These are phyloP conservation scores for Muscicapa comitata DNA, from an alignment of 2,797 vertebrate species.

Conservation along the genomic window DNA sequence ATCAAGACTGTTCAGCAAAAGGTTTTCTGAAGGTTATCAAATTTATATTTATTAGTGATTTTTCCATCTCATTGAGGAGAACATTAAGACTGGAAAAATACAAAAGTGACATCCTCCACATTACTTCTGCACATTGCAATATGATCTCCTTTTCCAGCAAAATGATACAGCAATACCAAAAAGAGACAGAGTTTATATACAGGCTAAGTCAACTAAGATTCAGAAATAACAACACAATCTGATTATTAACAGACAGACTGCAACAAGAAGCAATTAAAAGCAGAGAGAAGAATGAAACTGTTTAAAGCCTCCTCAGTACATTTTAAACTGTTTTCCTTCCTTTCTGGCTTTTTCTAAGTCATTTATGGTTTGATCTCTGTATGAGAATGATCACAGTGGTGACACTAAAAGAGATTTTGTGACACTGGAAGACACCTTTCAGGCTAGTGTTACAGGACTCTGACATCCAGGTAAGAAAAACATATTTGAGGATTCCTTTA, in stretches of 20 bases:
- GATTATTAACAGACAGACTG: neutral
- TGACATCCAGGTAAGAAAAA: neutral
- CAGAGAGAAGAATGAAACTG: neutral
- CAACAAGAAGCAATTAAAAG: neutral
- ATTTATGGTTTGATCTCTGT: neutral
- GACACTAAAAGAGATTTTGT: neutral
- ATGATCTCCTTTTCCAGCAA: neutral
- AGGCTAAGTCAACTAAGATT: neutral
- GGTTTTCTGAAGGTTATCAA: constrained; percentile 32
- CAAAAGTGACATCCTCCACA: neutral
- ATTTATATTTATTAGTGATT: constrained; percentile 50
- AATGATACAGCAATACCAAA: neutral
- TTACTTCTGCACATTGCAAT: neutral
- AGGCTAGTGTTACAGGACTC: neutral
- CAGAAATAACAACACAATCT: neutral
- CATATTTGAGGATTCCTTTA: neutral
- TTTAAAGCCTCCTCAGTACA: neutral
- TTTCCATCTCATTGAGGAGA: neutral
- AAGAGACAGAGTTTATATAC: neutral
- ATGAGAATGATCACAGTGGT: neutral
- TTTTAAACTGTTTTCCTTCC: neutral
- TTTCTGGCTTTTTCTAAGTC: neutral
- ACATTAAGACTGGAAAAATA: neutral
- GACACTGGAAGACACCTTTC: neutral
- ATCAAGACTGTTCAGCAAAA: neutral